Conservation (phyloP, 2,797 vertebrate genomes). For the Gambusia yucatana region DNA sequence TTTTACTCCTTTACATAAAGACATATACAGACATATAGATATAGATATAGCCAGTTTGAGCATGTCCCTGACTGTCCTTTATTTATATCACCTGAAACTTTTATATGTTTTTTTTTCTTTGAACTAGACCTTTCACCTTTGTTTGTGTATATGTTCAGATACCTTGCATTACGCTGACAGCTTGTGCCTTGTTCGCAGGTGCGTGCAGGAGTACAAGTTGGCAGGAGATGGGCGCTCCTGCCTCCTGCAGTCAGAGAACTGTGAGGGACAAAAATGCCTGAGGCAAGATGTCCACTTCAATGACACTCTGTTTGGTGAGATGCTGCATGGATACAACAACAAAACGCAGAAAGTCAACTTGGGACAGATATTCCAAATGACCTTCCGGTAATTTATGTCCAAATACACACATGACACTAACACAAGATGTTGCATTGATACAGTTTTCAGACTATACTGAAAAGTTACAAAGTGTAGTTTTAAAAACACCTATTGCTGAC, state of each 20-base stretch:
- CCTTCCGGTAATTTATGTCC: constrained; percentile 87
- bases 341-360: constrained; percentile 93
- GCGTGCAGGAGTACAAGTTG: constrained; percentile 97
- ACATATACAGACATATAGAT: neutral
- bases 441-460: neutral
- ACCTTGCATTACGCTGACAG: constrained; percentile 34
- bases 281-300: constrained; percentile 90
- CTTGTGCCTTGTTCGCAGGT: constrained; percentile 75
- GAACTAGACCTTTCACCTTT: constrained; percentile 12
- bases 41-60: neutral
- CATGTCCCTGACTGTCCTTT: neutral
- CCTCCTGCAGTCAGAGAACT: constrained; percentile 91
- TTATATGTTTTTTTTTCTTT: too few relatives aligned
- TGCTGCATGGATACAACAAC: constrained; percentile 98
- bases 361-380: constrained; percentile 98
- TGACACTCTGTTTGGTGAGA: constrained; percentile 95
- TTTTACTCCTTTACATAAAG: neutral
- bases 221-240: constrained; percentile 93
- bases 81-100: neutral
- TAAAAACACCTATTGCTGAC: constrained; percentile 30
- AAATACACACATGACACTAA: constrained; percentile 31
- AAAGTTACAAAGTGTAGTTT: neutral
- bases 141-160: constrained; percentile 55
- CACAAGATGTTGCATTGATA: neutral
- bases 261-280: constrained; percentile 91